phyloP scores from a whole-genome alignment of 2,797 vertebrate species.

The Catharus ustulatus region DNA sequence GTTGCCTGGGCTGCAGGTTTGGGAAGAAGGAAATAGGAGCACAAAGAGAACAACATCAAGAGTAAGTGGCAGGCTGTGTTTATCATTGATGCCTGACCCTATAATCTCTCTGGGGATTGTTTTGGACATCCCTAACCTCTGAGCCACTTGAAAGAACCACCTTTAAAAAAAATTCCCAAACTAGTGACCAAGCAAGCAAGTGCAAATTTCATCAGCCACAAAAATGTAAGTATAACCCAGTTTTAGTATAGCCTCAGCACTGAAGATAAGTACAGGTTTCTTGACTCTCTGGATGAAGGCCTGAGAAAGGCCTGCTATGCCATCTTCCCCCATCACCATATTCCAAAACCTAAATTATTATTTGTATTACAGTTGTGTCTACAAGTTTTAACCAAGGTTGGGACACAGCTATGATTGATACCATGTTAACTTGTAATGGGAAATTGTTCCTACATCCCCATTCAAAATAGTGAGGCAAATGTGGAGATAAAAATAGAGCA shows the following conservation, averaged over 20 bases:
- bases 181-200: conserved; percentile 51
- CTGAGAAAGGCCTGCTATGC: not conserved
- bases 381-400: not conserved
- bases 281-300: not conserved
- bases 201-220: conserved; percentile 43
- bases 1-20: not conserved
- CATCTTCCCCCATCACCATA: not conserved
- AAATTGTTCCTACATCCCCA: not conserved
- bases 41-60: not conserved
- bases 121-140: conserved; percentile 2
- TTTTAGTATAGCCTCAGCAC: not conserved
- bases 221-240: conserved; percentile 35
- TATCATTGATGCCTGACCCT: not conserved
- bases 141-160: conserved; percentile 48
- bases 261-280: conserved; percentile 44
- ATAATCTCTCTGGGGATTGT: not conserved
- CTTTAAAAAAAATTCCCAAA: conserved; percentile 16
- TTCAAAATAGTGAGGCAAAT: not conserved
- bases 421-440: not conserved
- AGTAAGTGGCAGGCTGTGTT: conserved; percentile 16
- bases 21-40: not conserved
- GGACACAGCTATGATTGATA: not conserved
- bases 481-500: not conserved
- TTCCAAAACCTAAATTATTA: conserved; percentile 41
- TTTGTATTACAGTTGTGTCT: conserved; percentile 12